Evolutionary conservation across 2,113 vertebrate species (phyloP), one percentile per base, ranked within the genome.

Genomic region (Cettia cetti): DNA sequence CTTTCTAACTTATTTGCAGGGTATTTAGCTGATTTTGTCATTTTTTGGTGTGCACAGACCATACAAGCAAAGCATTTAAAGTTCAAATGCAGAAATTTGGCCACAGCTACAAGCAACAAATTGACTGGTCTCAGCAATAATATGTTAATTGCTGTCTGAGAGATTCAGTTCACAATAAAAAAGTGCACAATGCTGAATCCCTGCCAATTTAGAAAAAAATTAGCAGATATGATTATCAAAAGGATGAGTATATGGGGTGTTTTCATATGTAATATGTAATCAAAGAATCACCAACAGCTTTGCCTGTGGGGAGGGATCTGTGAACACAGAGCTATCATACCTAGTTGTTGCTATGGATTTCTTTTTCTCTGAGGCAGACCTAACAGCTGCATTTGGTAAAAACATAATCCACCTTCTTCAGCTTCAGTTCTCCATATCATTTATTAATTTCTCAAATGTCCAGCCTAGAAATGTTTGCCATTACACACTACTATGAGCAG

Each of bases 1-100:
- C 47, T 97, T 96, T 90, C 45, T n/a, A 42, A 53, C 49, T 76
- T 92, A 92, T 94, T 97, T 91, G 91, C 26, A 86, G 68, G 95
- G 57, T 75, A 95, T 96, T 97, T 95, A 94, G 80, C 45, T 72
- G 56, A 23, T 74, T 92, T 97, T 96, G 82, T 97, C 53, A 93
- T 96, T 96, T 96, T 87, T 42, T 95, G 56, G 57, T 95, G 85
- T 92, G 89, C 92, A 69, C 33, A 97, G 93, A 97, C 78, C 87
- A 94, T 95, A 78, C 60, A 97, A 97, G 96, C 85, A 95, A 97
- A 96, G 90, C 33, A 80, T 97, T 97, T 97, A 96, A 97, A 98
- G 96, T 97, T 97, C 94, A 97, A 97, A 97, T 70, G 47, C 44
- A 96, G 87, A 97, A 91, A 94, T 87, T 95, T 97, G 95, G 82